These are phyloP conservation scores for Drosophila arawakana DNA, from an alignment of 1,140 invertebrate species.

Conservation along the genomic window DNA sequence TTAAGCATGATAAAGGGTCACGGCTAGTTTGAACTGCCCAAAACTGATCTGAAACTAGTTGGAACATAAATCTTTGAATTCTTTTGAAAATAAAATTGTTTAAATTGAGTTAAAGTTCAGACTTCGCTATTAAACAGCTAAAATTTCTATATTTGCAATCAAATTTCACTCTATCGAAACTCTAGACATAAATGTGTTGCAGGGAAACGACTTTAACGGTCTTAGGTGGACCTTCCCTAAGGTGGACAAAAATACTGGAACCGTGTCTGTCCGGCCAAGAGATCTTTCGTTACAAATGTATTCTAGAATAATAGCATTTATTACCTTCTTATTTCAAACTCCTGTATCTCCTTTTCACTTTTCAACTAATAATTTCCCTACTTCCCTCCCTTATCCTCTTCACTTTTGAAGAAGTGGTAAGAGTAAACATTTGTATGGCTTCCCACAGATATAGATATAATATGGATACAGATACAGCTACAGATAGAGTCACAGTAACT, in stretches of 20 bases:
- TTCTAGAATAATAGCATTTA: no score
- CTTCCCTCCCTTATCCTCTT: no score
- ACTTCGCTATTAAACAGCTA: neutral
- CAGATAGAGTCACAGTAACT: conserved; percentile 4
- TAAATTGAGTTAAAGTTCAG: neutral
- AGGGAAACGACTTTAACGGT: no score
- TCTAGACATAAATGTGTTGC: no score
- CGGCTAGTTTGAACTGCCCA: conserved; percentile 9
- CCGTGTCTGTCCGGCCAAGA: no score
- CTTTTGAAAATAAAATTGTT: neutral
- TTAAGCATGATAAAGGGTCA: conserved; percentile 11
- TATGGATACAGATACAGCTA: neutral
- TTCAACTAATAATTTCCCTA: no score
- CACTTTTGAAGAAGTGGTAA: neutral
- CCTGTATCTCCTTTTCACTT: no score
- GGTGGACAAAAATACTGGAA: no score
- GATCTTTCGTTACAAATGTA: no score
- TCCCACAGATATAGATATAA: conserved; percentile 19
- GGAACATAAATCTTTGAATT: neutral
- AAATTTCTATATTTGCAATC: neutral
- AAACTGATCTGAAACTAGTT: conserved; percentile 1
- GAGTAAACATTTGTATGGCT: conserved; percentile 27
- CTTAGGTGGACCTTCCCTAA: no score
- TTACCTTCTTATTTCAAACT: no score
- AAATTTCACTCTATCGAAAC: conserved; percentile 4